These are phyloP conservation scores for Ciconia stormi DNA, from an alignment of 2,113 vertebrate genomes.

Conservation along the genomic window DNA sequence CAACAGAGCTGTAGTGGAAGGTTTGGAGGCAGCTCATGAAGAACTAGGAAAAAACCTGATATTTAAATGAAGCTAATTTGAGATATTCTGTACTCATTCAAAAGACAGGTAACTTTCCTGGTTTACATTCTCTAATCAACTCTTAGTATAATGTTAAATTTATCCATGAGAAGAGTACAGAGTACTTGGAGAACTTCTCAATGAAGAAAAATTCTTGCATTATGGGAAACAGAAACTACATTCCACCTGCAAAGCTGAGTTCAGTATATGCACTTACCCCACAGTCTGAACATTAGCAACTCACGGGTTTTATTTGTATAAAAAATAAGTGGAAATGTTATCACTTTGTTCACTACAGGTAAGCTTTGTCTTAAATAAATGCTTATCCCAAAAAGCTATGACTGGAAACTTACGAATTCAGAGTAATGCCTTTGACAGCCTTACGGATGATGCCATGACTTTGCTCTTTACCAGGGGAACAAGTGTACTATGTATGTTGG, in stretches of 20 bases:
- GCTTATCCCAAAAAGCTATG: background rate
- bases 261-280: background rate
- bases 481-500: rapidly evolving
- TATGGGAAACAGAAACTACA: background rate
- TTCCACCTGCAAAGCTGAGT: background rate
- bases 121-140: background rate
- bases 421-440: background rate
- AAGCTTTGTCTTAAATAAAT: background rate
- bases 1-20: background rate
- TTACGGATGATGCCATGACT: background rate
- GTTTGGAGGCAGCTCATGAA: background rate
- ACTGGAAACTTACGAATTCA: background rate
- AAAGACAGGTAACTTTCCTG: background rate
- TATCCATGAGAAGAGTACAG: background rate
- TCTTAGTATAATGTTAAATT: background rate
- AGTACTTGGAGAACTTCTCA: background rate
- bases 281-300: background rate
- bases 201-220: background rate
- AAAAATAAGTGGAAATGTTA: background rate
- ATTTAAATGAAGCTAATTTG: background rate
- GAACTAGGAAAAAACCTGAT: background rate
- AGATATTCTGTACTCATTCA: background rate
- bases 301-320: background rate
- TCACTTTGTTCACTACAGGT: background rate
- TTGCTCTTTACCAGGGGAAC: background rate